Evolutionary conservation across 2,113 vertebrate genomes (phyloP), one percentile per base, ranked within the genome.

Genomic region (Tenebrosternarchus preto): DNA sequence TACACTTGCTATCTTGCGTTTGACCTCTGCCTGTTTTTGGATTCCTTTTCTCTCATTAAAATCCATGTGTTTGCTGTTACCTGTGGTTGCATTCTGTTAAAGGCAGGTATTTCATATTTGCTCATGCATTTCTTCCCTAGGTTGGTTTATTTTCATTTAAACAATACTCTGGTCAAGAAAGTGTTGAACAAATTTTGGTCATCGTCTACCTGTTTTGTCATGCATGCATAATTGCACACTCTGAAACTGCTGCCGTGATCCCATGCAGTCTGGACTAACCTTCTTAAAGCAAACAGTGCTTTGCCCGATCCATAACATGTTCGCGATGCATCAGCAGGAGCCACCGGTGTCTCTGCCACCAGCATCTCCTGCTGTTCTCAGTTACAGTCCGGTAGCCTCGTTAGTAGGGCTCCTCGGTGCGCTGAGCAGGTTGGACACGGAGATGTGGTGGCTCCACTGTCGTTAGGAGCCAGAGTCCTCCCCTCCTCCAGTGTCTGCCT

Each of bases 341-440:
- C 55, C 46, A 72, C 50, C 53, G 46, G 5, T 22, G 4, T 71
- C 11, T 3, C 43, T 50, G 63, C 39, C 46, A 72, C 53, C 24
- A 20, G 24, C 69, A 53, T 15, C 69, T 24, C 69, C 69, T 56
- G 43, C 50, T 55, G 69, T 56, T 55, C 43, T 8, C 27, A 55
- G 53, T 24, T 29, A 16, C 55, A 59, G 27, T 33, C 27, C 53
- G 57, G 53, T 74, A 39, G 29, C 70, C 77, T 78, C 33, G 77
- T 78, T 78, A 78, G 66, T 15, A 43, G 31, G 53, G 67, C n/a
- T 59, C 59, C 68, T 71, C 29, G n/a, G 31, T 60, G 53, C 31
- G 50, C 61, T 43, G 77, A 39, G 55, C 36, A 66, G 67, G 66
- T 27, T 59, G 55, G 72, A 71, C 57, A 78, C 77, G 55, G 22